Evolutionary conservation across 2,888 invertebrate genomes (phyloP).

Genomic region (Brachyptera putata): DNA sequence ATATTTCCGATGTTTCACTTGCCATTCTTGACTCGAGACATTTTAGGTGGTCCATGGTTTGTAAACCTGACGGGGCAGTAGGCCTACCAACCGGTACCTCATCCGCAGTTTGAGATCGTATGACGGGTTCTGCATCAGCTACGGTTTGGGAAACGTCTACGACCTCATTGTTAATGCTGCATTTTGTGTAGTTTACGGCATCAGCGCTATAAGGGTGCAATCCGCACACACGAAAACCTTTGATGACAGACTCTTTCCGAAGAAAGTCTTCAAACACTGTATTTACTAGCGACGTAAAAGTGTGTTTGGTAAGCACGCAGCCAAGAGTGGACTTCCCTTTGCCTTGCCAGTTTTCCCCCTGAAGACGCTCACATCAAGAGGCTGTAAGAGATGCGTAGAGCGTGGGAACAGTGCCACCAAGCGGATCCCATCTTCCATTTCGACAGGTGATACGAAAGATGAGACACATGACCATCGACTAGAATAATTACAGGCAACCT

Average conservation of each 20-base stretch:
- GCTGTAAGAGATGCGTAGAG: conserved; percentile 35
- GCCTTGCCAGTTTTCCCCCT: conserved; percentile 33
- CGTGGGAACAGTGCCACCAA: conserved; percentile 34
- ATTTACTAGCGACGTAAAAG: conserved; percentile 37
- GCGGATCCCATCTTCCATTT: conserved; percentile 36
- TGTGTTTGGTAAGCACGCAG: conserved; percentile 34
- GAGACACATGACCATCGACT: conserved; percentile 38
- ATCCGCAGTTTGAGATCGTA: too few species aligned
- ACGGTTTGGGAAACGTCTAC: too few species aligned
- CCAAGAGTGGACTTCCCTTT: conserved; percentile 27
- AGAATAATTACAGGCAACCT: conserved; percentile 37
- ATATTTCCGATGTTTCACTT: too few species aligned
- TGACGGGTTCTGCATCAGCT: too few species aligned
- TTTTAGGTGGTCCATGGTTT: too few species aligned
- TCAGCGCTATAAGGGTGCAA: background rate
- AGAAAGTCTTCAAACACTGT: background rate
- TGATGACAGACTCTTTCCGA: background rate
- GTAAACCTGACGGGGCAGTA: too few species aligned
- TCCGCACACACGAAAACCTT: background rate
- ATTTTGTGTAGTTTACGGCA: background rate
- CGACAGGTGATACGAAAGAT: conserved; percentile 35
- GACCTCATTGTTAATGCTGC: too few species aligned
- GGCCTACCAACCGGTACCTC: too few species aligned
- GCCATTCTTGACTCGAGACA: too few species aligned
- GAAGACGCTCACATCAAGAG: conserved; percentile 35